These are phyloP conservation scores for Sander lucioperca DNA, from an alignment of 2,113 vertebrate genomes.

Conservation along the genomic window DNA sequence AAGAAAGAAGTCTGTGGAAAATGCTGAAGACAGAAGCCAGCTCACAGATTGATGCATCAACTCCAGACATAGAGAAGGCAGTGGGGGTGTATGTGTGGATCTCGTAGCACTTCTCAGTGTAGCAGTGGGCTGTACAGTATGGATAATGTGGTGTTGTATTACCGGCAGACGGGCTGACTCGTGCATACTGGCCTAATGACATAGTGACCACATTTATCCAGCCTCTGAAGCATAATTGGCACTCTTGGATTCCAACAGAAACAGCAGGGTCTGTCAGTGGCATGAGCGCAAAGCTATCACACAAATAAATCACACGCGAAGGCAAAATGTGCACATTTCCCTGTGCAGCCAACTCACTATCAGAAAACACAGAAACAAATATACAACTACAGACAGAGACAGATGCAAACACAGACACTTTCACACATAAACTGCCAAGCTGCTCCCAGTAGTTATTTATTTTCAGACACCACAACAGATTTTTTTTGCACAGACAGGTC, in stretches of 20 bases:
- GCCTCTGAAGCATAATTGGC: constrained; percentile 59
- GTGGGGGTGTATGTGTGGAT: constrained; percentile 28
- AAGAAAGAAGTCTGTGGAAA: constrained; percentile 49
- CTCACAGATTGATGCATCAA: constrained; percentile 46
- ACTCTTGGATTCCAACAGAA: constrained; percentile 64
- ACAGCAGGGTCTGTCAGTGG: constrained; percentile 38
- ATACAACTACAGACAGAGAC: constrained; percentile 26
- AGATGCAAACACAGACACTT: constrained; percentile 44
- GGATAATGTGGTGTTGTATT: constrained; percentile 69
- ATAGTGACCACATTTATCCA: constrained; percentile 73
- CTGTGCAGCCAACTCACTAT: not conserved
- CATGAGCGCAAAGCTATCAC: constrained; percentile 37
- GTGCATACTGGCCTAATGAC: constrained; percentile 74
- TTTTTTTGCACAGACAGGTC: constrained; percentile 47
- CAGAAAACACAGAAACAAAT: constrained; percentile 37
- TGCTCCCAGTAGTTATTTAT: constrained; percentile 52
- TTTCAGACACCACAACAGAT: constrained; percentile 43
- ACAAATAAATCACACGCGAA: constrained; percentile 32
- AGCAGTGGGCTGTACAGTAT: constrained; percentile 33
- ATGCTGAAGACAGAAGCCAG: constrained; percentile 55
- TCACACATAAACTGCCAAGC: constrained; percentile 37
- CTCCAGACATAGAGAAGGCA: constrained; percentile 42
- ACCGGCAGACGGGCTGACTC: constrained; percentile 64
- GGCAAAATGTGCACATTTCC: constrained; percentile 20
- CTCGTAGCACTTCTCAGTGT: constrained; percentile 37